A percentile compares a stretch with the other conserved stretches of the same genome.
Conservation (phyloP, 1,140 invertebrate species). For the Augochlora pura region DNA sequence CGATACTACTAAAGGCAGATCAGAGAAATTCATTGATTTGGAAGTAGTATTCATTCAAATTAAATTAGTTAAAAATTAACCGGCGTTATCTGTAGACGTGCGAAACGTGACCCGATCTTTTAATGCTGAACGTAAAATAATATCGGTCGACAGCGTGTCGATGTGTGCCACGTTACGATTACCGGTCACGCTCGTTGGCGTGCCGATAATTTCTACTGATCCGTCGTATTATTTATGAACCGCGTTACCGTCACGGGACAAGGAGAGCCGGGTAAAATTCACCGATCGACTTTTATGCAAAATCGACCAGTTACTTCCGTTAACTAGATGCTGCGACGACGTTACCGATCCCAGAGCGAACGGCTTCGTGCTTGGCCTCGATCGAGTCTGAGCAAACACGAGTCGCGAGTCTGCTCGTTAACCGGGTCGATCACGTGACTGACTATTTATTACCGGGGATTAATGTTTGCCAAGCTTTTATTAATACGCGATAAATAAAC, state of each 20-base stretch:
- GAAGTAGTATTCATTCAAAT: no score
- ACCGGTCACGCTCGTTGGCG: neutral
- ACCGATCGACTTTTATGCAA: slow-evolving; percentile 9
- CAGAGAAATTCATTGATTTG: no score
- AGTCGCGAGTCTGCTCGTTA: neutral
- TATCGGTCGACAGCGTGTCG: slow-evolving; percentile 1
- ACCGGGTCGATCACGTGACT: neutral
- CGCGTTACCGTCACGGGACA: no score
- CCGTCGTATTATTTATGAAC: slow-evolving; percentile 36
- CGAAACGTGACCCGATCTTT: slow-evolving; percentile 16
- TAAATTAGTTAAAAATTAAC: no score
- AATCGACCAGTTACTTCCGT: neutral
- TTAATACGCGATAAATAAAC: neutral
- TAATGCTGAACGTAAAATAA: slow-evolving; percentile 36
- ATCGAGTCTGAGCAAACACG: neutral
- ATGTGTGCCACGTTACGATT: slow-evolving; percentile 27
- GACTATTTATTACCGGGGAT: neutral
- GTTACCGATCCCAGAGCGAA: neutral
- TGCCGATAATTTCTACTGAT: slow-evolving; percentile 28
- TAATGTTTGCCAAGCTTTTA: neutral
- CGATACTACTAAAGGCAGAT: no score
- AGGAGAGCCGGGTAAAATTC: neutral
- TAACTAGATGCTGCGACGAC: neutral
- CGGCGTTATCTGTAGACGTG: no score
- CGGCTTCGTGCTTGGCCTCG: neutral